These are phyloP conservation scores for Papilio glaucus DNA, from an alignment of 1,140 invertebrate genomes.

Conservation along the genomic window DNA sequence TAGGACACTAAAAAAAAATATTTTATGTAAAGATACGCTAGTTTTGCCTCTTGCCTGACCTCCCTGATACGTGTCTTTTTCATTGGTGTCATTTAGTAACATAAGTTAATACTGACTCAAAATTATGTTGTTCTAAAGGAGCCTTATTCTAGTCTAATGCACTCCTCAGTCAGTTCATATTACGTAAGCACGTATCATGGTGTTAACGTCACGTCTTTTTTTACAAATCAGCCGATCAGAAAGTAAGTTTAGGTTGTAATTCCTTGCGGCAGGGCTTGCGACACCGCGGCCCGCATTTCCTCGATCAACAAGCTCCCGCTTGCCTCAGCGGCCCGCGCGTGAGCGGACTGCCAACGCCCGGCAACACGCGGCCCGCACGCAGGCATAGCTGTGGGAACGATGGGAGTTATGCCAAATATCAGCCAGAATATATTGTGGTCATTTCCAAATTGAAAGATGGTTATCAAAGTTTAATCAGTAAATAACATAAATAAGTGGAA, in stretches of 20 bases:
- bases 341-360: not conserved
- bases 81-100: no score
- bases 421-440: no score
- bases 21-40: no score
- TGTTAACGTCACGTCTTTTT: constrained; percentile 1
- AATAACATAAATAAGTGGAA: no score
- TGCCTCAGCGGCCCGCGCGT: not conserved
- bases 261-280: not conserved
- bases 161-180: not conserved
- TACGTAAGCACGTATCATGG: not conserved
- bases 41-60: no score
- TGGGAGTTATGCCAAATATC: not conserved
- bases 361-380: not conserved
- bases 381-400: not conserved
- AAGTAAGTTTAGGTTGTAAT: not conserved
- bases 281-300: not conserved
- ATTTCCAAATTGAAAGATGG: no score
- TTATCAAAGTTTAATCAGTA: no score
- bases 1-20: no score
- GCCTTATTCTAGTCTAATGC: not conserved
- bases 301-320: not conserved
- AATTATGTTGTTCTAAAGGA: not conserved
- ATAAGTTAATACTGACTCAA: no score
- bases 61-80: no score
- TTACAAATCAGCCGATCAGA: constrained; percentile 5